Percentiles rank a stretch among this genome's conserved stretches.
These are phyloP conservation scores for Abramis brama DNA, from an alignment of 2,113 vertebrate genomes.

Conservation along the genomic window DNA sequence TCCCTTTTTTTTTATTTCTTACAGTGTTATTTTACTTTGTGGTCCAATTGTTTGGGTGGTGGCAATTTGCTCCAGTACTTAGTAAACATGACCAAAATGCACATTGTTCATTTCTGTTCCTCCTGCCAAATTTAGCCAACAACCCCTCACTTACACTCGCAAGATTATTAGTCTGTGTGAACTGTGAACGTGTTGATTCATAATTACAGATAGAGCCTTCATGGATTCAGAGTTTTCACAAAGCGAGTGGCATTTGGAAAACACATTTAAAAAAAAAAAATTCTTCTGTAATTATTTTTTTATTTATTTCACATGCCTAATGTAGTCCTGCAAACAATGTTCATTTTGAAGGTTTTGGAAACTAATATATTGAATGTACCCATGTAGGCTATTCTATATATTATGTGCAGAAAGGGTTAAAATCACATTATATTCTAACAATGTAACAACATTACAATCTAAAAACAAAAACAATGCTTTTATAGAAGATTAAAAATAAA, in stretches of 20 bases:
- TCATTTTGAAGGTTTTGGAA: no score
- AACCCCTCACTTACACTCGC: not conserved
- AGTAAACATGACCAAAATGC: not conserved
- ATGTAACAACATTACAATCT: no score
- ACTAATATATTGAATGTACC: no score
- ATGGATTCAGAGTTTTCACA: slow-evolving; percentile 22
- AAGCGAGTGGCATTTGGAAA: slow-evolving; percentile 14
- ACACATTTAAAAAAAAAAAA: no score
- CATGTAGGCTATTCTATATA: no score
- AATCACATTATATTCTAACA: no score
- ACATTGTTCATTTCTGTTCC: not conserved
- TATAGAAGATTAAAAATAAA: no score
- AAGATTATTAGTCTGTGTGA: not conserved
- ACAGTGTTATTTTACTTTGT: not conserved
- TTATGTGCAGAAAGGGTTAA: no score
- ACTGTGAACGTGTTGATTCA: not conserved
- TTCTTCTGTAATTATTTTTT: no score
- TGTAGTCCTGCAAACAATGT: no score
- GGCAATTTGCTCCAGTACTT: not conserved
- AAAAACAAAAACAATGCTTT: no score
- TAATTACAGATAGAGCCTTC: not conserved
- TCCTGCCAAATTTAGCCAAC: not conserved
- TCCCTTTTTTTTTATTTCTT: not conserved
- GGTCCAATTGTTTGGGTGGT: not conserved
- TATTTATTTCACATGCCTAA: no score